Evolutionary conservation across 2,113 vertebrate genomes (phyloP).

Genomic region (Entomyzon cyanotis): DNA sequence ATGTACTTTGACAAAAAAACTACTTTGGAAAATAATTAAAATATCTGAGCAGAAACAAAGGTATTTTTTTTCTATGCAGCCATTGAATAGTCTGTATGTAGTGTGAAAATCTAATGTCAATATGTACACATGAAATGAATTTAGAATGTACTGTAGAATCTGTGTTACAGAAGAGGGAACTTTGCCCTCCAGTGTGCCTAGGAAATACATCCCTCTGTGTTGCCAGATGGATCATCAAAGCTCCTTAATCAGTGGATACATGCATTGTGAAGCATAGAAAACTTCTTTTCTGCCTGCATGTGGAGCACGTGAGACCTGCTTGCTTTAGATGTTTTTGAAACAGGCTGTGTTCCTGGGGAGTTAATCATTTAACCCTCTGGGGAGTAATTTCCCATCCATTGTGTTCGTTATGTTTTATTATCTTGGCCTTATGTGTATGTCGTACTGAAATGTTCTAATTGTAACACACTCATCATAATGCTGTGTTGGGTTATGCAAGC

Average conservation of each 20-base stretch:
- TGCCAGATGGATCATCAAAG: conserved; percentile 32
- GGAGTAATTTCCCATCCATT: neutral
- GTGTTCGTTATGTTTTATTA: neutral
- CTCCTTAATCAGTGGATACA: neutral
- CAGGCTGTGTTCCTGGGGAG: neutral
- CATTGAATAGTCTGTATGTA: neutral
- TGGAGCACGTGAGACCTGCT: neutral
- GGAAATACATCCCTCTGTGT: neutral
- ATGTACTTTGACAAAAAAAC: neutral
- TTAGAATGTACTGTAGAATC: neutral
- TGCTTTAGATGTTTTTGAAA: conserved; percentile 11
- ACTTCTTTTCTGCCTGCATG: neutral
- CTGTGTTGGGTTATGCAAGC: neutral
- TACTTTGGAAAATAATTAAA: neutral
- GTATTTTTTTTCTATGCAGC: neutral
- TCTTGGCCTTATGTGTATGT: neutral
- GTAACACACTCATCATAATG: neutral
- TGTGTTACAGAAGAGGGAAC: neutral
- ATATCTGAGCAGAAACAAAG: neutral
- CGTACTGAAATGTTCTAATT: neutral
- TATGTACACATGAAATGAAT: neutral
- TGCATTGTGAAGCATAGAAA: neutral
- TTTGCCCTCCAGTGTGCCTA: neutral
- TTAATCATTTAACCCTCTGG: neutral
- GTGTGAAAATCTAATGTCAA: neutral